Evolutionary conservation across 2,888 invertebrate species (phyloP).

Genomic region (Galerucella nymphaeae): DNA sequence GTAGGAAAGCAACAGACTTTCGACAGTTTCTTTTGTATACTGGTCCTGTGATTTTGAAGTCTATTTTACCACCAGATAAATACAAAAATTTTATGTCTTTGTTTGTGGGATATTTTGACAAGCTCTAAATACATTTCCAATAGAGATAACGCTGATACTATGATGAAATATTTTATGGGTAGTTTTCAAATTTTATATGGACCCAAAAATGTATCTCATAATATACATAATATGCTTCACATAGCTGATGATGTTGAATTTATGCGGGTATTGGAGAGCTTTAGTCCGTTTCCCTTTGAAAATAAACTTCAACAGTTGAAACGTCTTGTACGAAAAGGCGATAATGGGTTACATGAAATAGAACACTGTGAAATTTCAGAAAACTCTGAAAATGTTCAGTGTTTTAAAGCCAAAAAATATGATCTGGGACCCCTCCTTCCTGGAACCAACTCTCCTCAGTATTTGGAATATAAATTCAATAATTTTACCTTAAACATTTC

Average conservation of each 20-base stretch:
- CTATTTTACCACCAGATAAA: conserved; percentile 13
- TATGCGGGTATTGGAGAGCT: conserved; percentile 31
- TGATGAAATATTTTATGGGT: conserved; percentile 46
- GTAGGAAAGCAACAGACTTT: conserved; percentile 17
- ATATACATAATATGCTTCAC: conserved; percentile 49
- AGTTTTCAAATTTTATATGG: conserved; percentile 44
- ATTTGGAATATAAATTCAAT: conserved; percentile 18
- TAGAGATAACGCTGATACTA: conserved; percentile 19
- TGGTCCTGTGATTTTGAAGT: conserved; percentile 29
- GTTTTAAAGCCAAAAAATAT: conserved; percentile 16
- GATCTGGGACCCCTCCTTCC: conserved; percentile 16
- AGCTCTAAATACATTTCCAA: conserved; percentile 6
- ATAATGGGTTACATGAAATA: conserved; percentile 23
- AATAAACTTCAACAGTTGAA: conserved; percentile 25
- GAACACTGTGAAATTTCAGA: conserved; percentile 14
- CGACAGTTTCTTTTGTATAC: conserved; percentile 27
- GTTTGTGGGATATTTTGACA: conserved; percentile 39
- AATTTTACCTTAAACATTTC: conserved; percentile 23
- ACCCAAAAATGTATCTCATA: conserved; percentile 41
- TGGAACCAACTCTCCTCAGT: background rate
- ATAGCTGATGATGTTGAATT: conserved; percentile 42
- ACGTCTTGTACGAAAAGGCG: conserved; percentile 24
- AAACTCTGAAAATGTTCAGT: conserved; percentile 6
- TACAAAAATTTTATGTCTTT: conserved; percentile 43
- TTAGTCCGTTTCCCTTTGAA: conserved; percentile 38